Conservation (phyloP, 2,113 vertebrate genomes). For the Cichladusa arquata region DNA sequence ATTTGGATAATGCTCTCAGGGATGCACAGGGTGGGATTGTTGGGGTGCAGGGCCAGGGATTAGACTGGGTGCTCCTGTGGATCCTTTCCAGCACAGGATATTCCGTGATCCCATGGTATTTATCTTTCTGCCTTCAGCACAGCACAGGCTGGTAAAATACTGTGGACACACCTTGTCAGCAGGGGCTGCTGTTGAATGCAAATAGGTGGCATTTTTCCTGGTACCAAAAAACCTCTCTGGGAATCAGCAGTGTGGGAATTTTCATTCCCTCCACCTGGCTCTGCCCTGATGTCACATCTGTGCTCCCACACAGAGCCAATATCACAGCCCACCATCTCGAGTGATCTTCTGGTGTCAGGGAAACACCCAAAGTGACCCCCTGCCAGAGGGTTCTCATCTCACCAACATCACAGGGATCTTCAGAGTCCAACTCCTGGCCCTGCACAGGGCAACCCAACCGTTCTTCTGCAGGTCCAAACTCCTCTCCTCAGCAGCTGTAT, state of each 20-base stretch:
- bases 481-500: background rate
- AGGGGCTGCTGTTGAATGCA: background rate
- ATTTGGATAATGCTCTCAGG: fast-evolving
- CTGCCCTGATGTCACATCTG: background rate
- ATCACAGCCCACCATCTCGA: background rate
- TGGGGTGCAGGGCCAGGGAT: fast-evolving
- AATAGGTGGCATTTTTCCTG: background rate
- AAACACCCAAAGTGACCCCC: background rate
- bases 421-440: background rate
- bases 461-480: background rate
- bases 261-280: background rate
- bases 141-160: background rate
- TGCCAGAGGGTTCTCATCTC: background rate
- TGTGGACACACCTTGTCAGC: background rate
- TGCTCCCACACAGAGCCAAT: background rate
- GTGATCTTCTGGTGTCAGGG: too few relatives aligned
- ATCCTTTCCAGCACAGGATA: background rate
- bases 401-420: background rate
- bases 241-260: background rate
- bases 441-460: background rate
- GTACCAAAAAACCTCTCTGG: background rate
- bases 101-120: background rate
- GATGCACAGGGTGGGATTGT: background rate
- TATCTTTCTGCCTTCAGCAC: background rate
- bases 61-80: fast-evolving